Evolutionary conservation across 2,888 invertebrate genomes (phyloP).

Genomic region (Scaptomyza caliginosa): DNA sequence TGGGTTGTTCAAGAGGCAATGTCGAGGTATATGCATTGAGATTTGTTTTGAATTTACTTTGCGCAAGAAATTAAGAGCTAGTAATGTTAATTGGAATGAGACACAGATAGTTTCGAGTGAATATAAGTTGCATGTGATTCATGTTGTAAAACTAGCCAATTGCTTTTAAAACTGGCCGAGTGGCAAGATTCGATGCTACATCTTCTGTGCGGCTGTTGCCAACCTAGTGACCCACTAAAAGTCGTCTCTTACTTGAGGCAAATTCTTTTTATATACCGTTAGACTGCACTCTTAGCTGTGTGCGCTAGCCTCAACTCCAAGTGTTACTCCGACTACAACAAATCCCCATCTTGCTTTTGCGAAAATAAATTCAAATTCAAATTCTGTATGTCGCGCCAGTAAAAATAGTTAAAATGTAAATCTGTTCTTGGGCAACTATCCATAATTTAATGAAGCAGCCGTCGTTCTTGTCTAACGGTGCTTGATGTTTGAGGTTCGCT

Average conservation of each 20-base stretch:
- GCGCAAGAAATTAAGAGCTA: conserved; percentile 39
- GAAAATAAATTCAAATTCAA: conserved; percentile 47
- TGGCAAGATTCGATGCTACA: conserved; percentile 17
- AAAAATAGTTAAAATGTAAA: conserved; percentile 49
- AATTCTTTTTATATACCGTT: conserved; percentile 56
- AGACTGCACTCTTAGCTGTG: conserved; percentile 57
- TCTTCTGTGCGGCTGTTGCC: conserved; percentile 41
- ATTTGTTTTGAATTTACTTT: not conserved
- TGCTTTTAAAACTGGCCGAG: conserved; percentile 2
- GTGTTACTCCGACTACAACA: conserved; percentile 9
- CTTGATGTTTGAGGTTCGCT: conserved; percentile 3
- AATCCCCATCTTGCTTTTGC: conserved; percentile 34
- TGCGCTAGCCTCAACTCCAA: conserved; percentile 33
- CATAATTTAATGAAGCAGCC: conserved; percentile 74
- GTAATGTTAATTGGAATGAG: conserved; percentile 54
- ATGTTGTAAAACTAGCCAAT: conserved; percentile 45
- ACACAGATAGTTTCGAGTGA: conserved; percentile 54
- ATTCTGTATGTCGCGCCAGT: conserved; percentile 37
- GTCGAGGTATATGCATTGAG: not conserved
- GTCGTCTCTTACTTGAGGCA: conserved; percentile 42
- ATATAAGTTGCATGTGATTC: conserved; percentile 69
- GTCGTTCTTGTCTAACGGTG: conserved; percentile 41
- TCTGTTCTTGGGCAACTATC: conserved; percentile 46
- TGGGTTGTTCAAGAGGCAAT: conserved; percentile 10
- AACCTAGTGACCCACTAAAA: conserved; percentile 76